Conservation (phyloP, 1,140 invertebrate species). For the Eulimnadia texana region DNA sequence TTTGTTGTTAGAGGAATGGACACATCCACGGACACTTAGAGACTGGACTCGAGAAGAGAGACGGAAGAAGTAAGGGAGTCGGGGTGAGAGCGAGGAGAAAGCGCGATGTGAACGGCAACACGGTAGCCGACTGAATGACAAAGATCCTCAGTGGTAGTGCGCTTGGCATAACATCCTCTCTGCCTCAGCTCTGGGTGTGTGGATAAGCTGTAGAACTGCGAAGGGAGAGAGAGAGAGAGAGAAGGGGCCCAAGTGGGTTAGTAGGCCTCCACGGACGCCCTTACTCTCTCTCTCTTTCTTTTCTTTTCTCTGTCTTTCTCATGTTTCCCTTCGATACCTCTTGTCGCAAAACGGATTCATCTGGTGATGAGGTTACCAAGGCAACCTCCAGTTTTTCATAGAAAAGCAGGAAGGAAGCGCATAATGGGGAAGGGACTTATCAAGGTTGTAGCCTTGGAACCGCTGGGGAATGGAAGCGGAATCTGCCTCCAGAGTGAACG, state of each 20-base stretch:
- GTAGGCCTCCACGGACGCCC: constrained; percentile 13
- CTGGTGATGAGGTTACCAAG: background rate
- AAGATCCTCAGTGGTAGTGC: too few species aligned
- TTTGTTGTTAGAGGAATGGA: background rate
- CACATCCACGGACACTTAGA: background rate
- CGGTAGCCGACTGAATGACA: background rate
- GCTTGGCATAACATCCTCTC: background rate
- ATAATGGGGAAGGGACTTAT: background rate
- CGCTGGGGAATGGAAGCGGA: background rate
- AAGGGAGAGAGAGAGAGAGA: constrained; percentile 10
- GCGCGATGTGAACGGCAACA: constrained; percentile 2
- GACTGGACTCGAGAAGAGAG: background rate
- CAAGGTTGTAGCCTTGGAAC: background rate
- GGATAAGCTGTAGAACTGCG: too few species aligned
- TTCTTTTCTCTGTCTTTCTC: constrained; percentile 3
- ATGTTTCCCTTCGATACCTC: background rate
- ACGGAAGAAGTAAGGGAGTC: constrained; percentile 2
- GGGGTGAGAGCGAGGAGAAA: background rate
- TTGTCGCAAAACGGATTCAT: background rate
- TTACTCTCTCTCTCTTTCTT: constrained; percentile 2
- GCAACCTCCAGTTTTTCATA: background rate
- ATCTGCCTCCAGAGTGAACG: background rate
- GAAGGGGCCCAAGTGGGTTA: constrained; percentile 14
- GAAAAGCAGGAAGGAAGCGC: background rate
- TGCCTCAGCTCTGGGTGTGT: background rate